phyloP scores from a whole-genome alignment of 1,140 invertebrate genomes.

The Vanessa tameamea region DNA sequence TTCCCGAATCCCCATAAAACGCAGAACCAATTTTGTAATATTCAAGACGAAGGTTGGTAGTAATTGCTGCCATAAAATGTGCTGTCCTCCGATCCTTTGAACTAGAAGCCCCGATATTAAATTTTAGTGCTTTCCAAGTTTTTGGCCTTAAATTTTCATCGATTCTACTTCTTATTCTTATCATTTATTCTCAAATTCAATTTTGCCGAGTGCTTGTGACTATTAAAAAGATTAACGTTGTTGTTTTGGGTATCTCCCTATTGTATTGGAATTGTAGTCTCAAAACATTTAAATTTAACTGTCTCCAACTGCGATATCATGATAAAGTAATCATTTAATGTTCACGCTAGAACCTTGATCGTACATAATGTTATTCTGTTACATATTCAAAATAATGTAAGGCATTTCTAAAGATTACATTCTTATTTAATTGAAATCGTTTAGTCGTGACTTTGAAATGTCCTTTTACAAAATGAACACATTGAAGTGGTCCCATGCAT shows the following conservation, averaged over 20 bases:
- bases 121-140: conserved; percentile 69
- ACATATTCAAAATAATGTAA: not conserved
- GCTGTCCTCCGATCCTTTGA: conserved; percentile 60
- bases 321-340: conserved; percentile 10
- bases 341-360: not conserved
- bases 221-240: conserved; percentile 66
- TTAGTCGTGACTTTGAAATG: conserved; percentile 14
- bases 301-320: conserved; percentile 18
- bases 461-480: conserved; percentile 33
- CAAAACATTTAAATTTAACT: conserved; percentile 30
- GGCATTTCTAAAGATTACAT: not conserved
- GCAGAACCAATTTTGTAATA: conserved; percentile 68
- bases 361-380: not conserved
- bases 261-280: conserved; percentile 25
- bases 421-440: not conserved
- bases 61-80: conserved; percentile 73
- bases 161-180: conserved; percentile 50
- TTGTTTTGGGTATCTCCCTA: conserved; percentile 38
- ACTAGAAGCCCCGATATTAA: conserved; percentile 60
- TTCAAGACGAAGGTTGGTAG: conserved; percentile 69
- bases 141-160: conserved; percentile 63
- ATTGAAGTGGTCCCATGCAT: conserved; percentile 26
- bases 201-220: conserved; percentile 54
- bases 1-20: conserved; percentile 64
- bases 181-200: conserved; percentile 68